Evolutionary conservation across 2,888 invertebrate genomes (phyloP), one percentile per base, ranked within the genome.

Genomic region (Ceriagrion tenellum): DNA sequence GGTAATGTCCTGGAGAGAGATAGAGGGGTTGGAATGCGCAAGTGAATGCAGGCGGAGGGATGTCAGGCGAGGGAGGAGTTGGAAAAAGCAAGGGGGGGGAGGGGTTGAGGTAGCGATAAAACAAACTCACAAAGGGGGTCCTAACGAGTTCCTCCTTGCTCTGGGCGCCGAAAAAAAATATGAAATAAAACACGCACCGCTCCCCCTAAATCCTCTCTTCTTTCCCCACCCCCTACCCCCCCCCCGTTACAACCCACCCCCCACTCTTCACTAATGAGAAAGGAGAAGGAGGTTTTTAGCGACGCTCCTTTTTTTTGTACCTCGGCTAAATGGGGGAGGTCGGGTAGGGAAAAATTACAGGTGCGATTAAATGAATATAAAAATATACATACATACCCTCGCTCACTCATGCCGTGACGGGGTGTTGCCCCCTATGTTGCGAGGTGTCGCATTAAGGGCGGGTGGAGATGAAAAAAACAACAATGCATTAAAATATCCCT

Each of bases 51-150:
- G 69, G n/a, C 4, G n/a, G n/a, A 69, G 10, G 13, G n/a, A 69
- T n/a, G 3, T 16, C 2, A 4, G 8, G 47, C 2, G 89, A 10
- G 26, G 0, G 59, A 26, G 93, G n/a, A 69, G 40, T 63, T 40
- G 93, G 16, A 40, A 91, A 47, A 74, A 93, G 63, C 26, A 74
- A 35, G 55, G 69, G n/a, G 30, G n/a, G n/a, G n/a, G n/a, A n/a
- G n/a, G n/a, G n/a, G n/a, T n/a, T n/a, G n/a, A 63, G 47, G n/a
- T 26, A 93, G 93, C 93, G 93, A 93, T 93, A 93, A 93, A 93
- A 93, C 93, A 69, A 93, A 69, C 93, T 93, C 93, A 93, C 93
- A 93, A 93, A 93, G 74, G 69, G 35, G 93, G 93, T 69, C 93
- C 93, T 93, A 93, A 93, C 93, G 93, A 93, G 69, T 93, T 93